Evolutionary conservation across 1,140 invertebrate species (phyloP).

Genomic region (Daktulosphaira vitifoliae): DNA sequence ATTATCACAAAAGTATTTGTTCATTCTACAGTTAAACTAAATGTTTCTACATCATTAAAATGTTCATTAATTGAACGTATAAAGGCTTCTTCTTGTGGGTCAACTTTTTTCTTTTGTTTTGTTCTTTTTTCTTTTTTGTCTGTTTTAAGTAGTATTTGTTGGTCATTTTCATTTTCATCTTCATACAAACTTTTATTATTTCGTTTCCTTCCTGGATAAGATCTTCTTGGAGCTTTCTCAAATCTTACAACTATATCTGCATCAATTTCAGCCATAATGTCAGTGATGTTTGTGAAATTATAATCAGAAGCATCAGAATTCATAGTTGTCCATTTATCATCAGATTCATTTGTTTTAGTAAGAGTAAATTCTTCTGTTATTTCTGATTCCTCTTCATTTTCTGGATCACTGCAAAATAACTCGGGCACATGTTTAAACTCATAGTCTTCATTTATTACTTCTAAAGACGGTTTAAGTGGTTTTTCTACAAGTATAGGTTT

Average conservation of each 20-base stretch:
- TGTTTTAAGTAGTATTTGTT: background rate
- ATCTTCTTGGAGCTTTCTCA: slow-evolving; percentile 14
- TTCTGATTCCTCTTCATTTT: slow-evolving; percentile 17
- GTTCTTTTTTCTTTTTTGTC: slow-evolving; percentile 14
- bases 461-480: background rate
- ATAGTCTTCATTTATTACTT: slow-evolving; percentile 8
- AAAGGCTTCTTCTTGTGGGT: slow-evolving; percentile 16
- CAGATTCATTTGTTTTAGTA: slow-evolving; percentile 4
- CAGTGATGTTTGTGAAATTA: background rate
- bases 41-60: slow-evolving; percentile 16
- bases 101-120: slow-evolving; percentile 9
- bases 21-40: slow-evolving; percentile 11
- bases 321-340: slow-evolving; percentile 23
- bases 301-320: slow-evolving; percentile 12
- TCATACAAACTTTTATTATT: slow-evolving; percentile 19
- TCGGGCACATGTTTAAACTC: background rate
- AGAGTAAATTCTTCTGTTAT: background rate
- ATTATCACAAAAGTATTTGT: background rate
- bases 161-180: slow-evolving; percentile 10
- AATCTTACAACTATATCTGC: slow-evolving; percentile 10
- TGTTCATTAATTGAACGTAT: slow-evolving; percentile 20
- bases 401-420: slow-evolving; percentile 18
- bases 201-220: slow-evolving; percentile 24
- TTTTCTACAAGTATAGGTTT: background rate
- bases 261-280: slow-evolving; percentile 25